A percentile compares a stretch with the other conserved stretches of the same genome.
Conservation (phyloP, 2,888 invertebrate genomes). For the Prosapia bicincta region DNA sequence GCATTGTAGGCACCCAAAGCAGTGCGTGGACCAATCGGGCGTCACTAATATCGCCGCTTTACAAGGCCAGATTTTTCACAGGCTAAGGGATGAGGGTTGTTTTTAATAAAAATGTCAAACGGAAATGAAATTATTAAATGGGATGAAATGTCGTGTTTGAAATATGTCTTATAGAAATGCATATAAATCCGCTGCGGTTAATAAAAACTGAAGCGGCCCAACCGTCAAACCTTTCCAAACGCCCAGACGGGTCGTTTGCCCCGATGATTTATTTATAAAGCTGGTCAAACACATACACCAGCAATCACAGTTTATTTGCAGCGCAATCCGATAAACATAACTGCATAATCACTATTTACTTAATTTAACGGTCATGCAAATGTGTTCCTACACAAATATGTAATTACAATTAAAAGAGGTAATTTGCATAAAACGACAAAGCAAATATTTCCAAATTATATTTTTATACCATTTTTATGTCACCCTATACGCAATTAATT, state of each 20-base stretch:
- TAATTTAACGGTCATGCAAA: neutral
- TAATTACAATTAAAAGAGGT: neutral
- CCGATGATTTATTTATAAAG: neutral
- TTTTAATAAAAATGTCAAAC: constrained; percentile 2
- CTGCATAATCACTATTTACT: neutral
- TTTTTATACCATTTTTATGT: no score
- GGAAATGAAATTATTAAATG: neutral
- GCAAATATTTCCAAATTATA: no score
- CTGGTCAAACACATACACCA: neutral
- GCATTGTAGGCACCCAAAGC: neutral
- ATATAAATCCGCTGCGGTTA: neutral
- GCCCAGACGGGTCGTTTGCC: neutral
- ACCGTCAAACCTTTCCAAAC: neutral
- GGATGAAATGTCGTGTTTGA: neutral
- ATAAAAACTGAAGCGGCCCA: neutral
- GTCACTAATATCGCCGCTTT: neutral
- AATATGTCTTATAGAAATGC: neutral
- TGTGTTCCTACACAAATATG: neutral
- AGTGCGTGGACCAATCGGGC: neutral
- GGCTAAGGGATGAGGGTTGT: neutral
- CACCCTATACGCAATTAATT: no score
- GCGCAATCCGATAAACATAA: neutral
- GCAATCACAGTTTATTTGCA: neutral
- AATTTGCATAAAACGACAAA: neutral
- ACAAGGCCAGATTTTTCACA: neutral